Conservation (phyloP, 2,888 invertebrate genomes). For the Ophioninae sp. region DNA sequence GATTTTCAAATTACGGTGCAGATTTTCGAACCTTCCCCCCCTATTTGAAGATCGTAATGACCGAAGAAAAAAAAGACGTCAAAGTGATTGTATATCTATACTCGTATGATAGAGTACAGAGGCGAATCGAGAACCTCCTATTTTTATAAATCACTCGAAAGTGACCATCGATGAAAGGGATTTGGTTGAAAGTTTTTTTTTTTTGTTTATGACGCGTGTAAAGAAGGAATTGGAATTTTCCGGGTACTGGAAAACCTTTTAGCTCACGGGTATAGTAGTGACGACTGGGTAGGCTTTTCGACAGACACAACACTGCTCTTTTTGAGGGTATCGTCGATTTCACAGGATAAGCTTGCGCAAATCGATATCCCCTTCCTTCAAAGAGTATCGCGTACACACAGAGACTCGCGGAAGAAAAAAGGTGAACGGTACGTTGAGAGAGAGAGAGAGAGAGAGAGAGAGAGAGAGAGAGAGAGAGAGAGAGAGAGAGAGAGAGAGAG, state of each 20-base stretch:
- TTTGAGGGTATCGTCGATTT: constrained; percentile 29
- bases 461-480: constrained; percentile 3
- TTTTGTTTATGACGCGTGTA: not conserved
- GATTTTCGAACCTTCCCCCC: too few species aligned
- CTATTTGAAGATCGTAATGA: too few species aligned
- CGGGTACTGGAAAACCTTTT: constrained; percentile 17
- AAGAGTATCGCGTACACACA: constrained; percentile 31
- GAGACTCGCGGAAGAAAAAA: not conserved
- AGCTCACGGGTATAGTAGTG: not conserved
- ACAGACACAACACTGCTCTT: constrained; percentile 23
- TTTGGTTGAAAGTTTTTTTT: not conserved
- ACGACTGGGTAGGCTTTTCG: not conserved
- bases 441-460: not conserved
- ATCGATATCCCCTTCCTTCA: constrained; percentile 41
- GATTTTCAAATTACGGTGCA: too few species aligned
- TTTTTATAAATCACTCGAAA: not conserved
- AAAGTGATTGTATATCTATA: too few species aligned
- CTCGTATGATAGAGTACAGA: too few species aligned
- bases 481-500: not conserved
- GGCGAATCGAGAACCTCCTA: too few species aligned
- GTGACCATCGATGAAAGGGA: not conserved
- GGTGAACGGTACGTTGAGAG: not conserved
- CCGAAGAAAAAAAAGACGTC: too few species aligned
- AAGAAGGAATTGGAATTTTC: not conserved
- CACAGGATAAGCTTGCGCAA: constrained; percentile 35